These are phyloP conservation scores for Thyatira batis DNA, from an alignment of 2,888 invertebrate genomes.

Conservation along the genomic window DNA sequence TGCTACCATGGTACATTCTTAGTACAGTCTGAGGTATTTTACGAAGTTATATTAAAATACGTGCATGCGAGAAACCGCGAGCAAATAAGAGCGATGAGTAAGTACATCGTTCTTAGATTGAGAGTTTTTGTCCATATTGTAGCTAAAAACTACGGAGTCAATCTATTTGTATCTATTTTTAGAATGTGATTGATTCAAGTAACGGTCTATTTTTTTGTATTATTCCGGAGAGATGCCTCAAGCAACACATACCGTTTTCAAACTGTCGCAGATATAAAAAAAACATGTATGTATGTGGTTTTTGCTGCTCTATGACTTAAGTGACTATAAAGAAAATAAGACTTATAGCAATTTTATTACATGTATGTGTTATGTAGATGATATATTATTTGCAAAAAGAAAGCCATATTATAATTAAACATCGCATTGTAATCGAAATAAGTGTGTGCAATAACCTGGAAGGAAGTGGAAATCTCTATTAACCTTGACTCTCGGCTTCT, in stretches of 20 bases:
- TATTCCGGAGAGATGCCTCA: neutral
- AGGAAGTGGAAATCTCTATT: slow-evolving; percentile 12
- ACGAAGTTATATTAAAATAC: neutral
- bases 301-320: neutral
- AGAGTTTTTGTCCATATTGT: neutral
- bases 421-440: neutral
- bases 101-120: neutral
- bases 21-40: too few relatives aligned
- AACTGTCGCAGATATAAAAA: neutral
- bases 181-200: neutral
- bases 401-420: neutral
- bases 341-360: too few relatives aligned
- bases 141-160: neutral
- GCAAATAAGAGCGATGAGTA: too few relatives aligned
- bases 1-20: too few relatives aligned
- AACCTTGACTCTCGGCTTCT: slow-evolving; percentile 15
- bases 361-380: neutral
- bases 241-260: neutral
- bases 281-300: too few relatives aligned
- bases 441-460: slow-evolving; percentile 5
- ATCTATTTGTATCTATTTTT: neutral
- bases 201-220: neutral
- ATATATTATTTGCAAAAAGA: too few relatives aligned
- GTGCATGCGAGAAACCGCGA: too few relatives aligned
- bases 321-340: too few relatives aligned